Evolutionary conservation across 2,888 invertebrate genomes (phyloP).

Genomic region (Anthoptus insignis): DNA sequence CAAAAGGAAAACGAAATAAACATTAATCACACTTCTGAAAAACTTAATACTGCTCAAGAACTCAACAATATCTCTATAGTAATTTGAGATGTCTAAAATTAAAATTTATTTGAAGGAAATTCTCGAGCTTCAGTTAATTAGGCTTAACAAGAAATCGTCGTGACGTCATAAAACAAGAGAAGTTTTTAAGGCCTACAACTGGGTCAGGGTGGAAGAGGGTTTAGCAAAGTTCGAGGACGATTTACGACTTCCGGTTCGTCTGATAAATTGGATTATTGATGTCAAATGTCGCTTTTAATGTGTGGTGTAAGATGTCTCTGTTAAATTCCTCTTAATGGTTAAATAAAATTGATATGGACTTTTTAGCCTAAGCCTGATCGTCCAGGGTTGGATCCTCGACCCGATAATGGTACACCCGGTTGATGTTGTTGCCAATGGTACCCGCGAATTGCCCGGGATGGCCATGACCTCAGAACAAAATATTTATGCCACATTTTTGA

Average conservation of each 20-base stretch:
- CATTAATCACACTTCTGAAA: background rate
- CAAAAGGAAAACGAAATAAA: too few species aligned
- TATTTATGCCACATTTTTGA: too few species aligned
- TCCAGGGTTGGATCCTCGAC: too few species aligned
- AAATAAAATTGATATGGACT: too few species aligned
- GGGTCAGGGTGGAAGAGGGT: slow-evolving; percentile 47
- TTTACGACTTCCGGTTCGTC: slow-evolving; percentile 61
- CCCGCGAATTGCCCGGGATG: too few species aligned
- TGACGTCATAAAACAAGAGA: slow-evolving; percentile 11
- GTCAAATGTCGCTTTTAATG: slow-evolving; percentile 42
- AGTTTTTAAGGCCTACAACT: slow-evolving; percentile 41
- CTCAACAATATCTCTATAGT: too few species aligned
- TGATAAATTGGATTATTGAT: slow-evolving; percentile 74
- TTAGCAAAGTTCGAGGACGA: slow-evolving; percentile 54
- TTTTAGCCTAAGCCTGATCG: too few species aligned
- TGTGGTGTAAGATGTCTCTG: background rate
- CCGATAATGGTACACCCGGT: too few species aligned
- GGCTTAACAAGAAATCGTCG: slow-evolving; percentile 15
- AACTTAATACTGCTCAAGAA: too few species aligned
- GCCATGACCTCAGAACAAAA: too few species aligned
- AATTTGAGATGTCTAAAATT: background rate
- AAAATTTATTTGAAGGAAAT: slow-evolving; percentile 21
- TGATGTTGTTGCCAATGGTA: too few species aligned
- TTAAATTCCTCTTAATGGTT: too few species aligned
- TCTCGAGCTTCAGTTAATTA: slow-evolving; percentile 19